phyloP scores from a whole-genome alignment of 2,797 vertebrate genomes.

The Diplodus puntazzo region DNA sequence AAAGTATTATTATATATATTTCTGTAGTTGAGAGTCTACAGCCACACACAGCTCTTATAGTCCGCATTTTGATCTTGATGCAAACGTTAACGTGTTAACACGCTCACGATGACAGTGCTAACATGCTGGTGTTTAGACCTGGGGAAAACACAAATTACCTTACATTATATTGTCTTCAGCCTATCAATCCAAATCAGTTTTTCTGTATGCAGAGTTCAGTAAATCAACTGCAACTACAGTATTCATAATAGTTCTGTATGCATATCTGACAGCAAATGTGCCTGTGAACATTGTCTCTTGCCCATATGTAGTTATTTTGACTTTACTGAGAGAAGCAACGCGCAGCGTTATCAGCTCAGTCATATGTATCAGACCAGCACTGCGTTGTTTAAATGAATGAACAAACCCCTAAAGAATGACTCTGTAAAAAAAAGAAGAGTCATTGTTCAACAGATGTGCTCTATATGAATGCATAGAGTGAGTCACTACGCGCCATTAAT shows the following conservation, averaged over 20 bases:
- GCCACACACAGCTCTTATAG: neutral
- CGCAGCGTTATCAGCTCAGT: neutral
- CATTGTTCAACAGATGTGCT: slow-evolving; percentile 3
- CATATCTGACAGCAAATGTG: neutral
- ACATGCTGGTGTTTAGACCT: neutral
- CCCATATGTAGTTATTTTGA: neutral
- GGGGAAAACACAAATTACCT: too few relatives aligned
- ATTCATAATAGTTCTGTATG: neutral
- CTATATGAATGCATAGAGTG: slow-evolving; percentile 20
- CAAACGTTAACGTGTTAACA: neutral
- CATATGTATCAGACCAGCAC: neutral
- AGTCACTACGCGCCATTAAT: slow-evolving; percentile 36
- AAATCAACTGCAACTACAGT: neutral
- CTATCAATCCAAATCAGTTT: neutral
- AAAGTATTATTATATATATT: too few relatives aligned
- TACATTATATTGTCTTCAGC: neutral
- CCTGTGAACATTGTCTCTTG: neutral
- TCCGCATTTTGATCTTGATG: neutral
- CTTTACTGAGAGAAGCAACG: neutral
- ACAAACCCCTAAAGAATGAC: neutral
- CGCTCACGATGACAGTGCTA: neutral
- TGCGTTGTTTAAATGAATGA: slow-evolving; percentile 22
- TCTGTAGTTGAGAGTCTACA: neutral
- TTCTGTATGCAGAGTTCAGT: neutral
- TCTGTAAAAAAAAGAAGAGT: slow-evolving; percentile 4